A percentile compares a stretch with the other conserved stretches of the same genome.
phyloP scores from a whole-genome alignment of 2,888 invertebrate species.

The Eubasilissa splendida region DNA sequence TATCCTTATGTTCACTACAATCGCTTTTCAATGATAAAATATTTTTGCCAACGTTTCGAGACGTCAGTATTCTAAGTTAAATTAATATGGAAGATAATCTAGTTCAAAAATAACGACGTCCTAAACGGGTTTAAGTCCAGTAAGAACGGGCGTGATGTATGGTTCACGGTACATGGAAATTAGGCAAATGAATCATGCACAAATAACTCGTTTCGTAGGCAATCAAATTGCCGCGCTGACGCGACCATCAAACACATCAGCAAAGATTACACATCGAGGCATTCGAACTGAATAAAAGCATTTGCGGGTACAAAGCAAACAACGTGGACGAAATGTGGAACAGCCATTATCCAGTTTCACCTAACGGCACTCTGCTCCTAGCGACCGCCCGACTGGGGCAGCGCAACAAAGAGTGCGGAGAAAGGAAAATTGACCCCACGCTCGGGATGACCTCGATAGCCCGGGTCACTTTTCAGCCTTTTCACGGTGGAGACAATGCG shows the following conservation, averaged over 20 bases:
- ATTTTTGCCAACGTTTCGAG: too few relatives aligned
- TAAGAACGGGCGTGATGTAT: too few relatives aligned
- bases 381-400: not conserved
- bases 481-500: not conserved
- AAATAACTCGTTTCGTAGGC: too few relatives aligned
- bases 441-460: conserved; percentile 7
- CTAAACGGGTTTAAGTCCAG: too few relatives aligned
- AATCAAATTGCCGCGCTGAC: not conserved
- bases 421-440: conserved; percentile 32
- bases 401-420: conserved; percentile 13
- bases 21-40: too few relatives aligned
- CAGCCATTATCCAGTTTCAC: conserved; percentile 8
- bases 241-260: not conserved
- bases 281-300: not conserved
- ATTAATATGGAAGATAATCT: too few relatives aligned
- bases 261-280: not conserved
- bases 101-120: too few relatives aligned
- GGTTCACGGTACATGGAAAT: too few relatives aligned
- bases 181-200: too few relatives aligned
- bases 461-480: not conserved
- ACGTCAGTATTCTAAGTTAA: too few relatives aligned
- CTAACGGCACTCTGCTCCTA: conserved; percentile 23
- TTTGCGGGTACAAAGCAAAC: not conserved
- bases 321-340: not conserved
- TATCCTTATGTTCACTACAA: too few relatives aligned